Percentiles rank a stretch among this genome's conserved stretches.
Conservation (phyloP, 2,888 invertebrate species). For the Troides aeacus region DNA sequence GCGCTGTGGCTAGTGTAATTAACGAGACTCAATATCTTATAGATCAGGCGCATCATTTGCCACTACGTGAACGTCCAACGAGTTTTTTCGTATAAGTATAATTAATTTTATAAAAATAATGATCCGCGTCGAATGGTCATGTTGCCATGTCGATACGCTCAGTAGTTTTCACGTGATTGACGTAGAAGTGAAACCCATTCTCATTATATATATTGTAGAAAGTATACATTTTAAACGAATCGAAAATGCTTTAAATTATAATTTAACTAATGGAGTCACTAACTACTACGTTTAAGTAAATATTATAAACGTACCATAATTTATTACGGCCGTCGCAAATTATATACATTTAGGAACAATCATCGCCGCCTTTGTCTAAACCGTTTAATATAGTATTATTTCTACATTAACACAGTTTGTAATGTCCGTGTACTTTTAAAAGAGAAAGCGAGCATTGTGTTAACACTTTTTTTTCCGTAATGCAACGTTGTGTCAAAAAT, state of each 20-base stretch:
- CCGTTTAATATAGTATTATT: slow-evolving; percentile 37
- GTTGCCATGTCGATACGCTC: no score
- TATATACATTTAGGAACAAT: slow-evolving; percentile 29
- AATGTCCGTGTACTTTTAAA: slow-evolving; percentile 21
- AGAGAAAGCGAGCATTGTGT: slow-evolving; percentile 31
- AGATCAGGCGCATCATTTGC: no score
- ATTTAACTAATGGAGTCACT: slow-evolving; percentile 18
- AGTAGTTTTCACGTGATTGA: no score
- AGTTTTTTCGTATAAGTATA: no score
- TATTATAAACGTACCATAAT: slow-evolving; percentile 17
- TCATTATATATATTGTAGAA: no score
- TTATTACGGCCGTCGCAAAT: slow-evolving; percentile 21
- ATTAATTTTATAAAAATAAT: no score
- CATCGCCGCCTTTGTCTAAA: slow-evolving; percentile 34
- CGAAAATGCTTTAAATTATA: slow-evolving; percentile 16
- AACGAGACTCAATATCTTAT: no score
- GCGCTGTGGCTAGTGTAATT: no score
- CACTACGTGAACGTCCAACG: no score
- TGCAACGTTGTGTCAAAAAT: slow-evolving; percentile 15
- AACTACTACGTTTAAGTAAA: slow-evolving; percentile 15
- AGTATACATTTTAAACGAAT: background rate
- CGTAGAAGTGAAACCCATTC: no score
- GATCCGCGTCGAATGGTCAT: no score
- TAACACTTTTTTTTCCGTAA: slow-evolving; percentile 8
- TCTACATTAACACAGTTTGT: slow-evolving; percentile 39